A percentile compares a stretch with the other conserved stretches of the same genome.
Conservation (phyloP, 35 echinoderm and acorn worm species). For the Lytechinus pictus region DNA sequence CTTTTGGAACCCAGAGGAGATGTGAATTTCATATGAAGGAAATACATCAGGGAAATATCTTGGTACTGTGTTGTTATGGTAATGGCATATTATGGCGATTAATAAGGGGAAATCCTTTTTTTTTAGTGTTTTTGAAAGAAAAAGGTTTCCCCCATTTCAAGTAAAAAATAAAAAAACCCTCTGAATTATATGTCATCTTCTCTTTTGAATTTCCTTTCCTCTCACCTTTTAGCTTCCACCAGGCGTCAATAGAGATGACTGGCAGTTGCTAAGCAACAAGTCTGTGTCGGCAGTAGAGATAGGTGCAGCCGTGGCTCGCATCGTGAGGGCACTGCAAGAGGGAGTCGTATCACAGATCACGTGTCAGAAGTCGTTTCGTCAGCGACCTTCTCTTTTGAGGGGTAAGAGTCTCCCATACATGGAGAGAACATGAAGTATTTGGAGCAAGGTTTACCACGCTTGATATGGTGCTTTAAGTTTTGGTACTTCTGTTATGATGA, state of each 20-base stretch:
- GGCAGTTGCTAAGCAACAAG: conserved; percentile 70
- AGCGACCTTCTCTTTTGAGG: conserved; percentile 17
- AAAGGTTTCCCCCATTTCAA: too few species aligned
- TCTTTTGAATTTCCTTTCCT: background rate
- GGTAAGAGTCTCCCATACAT: background rate
- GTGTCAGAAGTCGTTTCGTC: conserved; percentile 49
- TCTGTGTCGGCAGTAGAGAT: conserved; percentile 41
- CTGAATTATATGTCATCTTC: too few species aligned
- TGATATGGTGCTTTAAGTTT: background rate
- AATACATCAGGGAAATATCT: too few species aligned
- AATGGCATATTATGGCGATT: too few species aligned
- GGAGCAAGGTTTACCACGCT: background rate
- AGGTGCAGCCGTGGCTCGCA: conserved; percentile 70
- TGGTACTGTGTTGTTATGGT: too few species aligned
- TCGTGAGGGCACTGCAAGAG: conserved; percentile 69
- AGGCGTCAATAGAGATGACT: conserved; percentile 67
- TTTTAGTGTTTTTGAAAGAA: too few species aligned
- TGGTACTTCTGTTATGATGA: background rate
- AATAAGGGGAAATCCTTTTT: too few species aligned
- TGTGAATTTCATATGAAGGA: too few species aligned
- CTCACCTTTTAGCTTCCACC: conserved; percentile 58
- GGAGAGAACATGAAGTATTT: background rate
- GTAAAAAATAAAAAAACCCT: too few species aligned
- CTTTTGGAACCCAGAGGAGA: too few species aligned
- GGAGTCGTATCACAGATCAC: conserved; percentile 59